Conservation (phyloP, 2,797 vertebrate genomes). For the Cossypha polioptera region DNA sequence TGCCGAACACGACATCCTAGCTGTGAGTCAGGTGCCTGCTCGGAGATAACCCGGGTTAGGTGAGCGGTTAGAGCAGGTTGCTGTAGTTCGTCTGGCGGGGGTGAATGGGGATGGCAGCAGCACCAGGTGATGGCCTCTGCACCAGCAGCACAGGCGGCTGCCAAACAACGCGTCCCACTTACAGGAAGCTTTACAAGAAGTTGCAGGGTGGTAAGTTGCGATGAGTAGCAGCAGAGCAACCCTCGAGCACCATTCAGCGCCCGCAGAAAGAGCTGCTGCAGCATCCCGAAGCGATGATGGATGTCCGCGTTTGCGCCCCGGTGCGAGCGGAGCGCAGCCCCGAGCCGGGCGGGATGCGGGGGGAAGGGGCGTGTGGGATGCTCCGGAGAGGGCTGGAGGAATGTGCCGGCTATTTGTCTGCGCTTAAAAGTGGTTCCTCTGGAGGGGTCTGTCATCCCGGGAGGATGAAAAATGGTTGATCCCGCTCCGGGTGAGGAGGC, state of each 20-base stretch:
- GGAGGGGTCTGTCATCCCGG: slow-evolving; percentile 40
- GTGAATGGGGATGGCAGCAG: neutral
- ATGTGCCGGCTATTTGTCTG: neutral
- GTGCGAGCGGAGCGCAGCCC: neutral
- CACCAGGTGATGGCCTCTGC: neutral
- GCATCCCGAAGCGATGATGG: neutral
- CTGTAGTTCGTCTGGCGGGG: neutral
- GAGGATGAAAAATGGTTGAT: slow-evolving; percentile 62
- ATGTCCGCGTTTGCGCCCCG: neutral
- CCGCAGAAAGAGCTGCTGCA: neutral
- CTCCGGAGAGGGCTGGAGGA: neutral
- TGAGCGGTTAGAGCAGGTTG: too few species aligned
- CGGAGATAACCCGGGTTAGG: accelerated
- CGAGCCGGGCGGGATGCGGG: neutral
- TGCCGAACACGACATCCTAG: accelerated
- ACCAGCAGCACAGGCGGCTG: too few species aligned
- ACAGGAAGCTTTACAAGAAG: neutral
- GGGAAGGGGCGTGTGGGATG: neutral
- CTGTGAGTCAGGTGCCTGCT: neutral
- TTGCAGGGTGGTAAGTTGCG: neutral
- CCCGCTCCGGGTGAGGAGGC: slow-evolving; percentile 35
- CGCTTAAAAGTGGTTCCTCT: neutral
- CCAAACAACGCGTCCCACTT: neutral
- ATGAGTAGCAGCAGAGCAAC: neutral
- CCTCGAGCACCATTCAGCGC: neutral